A percentile compares a stretch with the other conserved stretches of the same genome.
phyloP scores from a whole-genome alignment of 2,113 vertebrate species.

The Edolisoma coerulescens region DNA sequence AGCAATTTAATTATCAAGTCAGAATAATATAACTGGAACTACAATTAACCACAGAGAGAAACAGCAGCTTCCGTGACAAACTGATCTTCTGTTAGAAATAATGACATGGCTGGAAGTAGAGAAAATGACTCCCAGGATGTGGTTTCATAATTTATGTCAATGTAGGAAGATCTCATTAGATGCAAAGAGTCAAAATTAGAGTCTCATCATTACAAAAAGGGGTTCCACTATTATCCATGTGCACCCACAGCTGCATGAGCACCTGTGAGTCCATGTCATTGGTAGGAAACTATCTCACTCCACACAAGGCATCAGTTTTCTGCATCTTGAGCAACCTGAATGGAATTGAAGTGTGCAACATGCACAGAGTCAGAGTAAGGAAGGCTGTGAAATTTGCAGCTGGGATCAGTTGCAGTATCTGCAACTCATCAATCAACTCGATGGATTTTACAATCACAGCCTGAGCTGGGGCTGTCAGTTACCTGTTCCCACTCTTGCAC shows the following conservation, averaged over 20 bases:
- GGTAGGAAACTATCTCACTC: background rate
- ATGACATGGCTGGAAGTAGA: background rate
- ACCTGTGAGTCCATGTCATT: background rate
- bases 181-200: background rate
- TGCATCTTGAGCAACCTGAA: background rate
- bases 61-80: background rate
- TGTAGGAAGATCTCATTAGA: background rate
- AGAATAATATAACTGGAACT: background rate
- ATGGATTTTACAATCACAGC: background rate
- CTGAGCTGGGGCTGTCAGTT: background rate
- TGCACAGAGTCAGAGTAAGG: background rate
- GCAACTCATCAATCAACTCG: fast-evolving
- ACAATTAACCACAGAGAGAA: background rate
- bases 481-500: background rate
- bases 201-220: background rate
- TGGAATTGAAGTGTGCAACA: background rate
- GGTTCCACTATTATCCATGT: background rate
- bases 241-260: background rate
- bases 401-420: background rate
- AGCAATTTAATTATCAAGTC: background rate
- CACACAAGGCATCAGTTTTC: background rate
- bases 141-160: background rate
- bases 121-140: background rate
- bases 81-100: background rate
- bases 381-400: background rate